These are phyloP conservation scores for Agriopis aurantiaria DNA, from an alignment of 2,888 invertebrate species.

Conservation along the genomic window DNA sequence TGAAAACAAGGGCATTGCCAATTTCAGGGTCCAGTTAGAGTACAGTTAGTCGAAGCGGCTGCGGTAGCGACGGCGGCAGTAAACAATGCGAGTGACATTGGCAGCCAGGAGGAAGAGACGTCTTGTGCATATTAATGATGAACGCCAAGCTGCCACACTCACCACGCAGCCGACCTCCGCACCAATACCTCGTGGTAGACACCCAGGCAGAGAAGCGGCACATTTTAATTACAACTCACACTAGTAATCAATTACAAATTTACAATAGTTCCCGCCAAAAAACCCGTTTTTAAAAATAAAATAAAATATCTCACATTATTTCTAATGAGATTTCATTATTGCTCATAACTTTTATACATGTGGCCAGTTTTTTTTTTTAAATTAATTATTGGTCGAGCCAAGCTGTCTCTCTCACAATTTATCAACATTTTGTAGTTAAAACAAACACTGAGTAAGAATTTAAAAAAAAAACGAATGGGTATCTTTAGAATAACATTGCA, in stretches of 20 bases:
- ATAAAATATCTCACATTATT: too few species aligned
- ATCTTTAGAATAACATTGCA: too few species aligned
- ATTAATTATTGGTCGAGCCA: too few species aligned
- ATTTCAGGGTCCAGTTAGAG: constrained; percentile 83
- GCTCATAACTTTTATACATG: too few species aligned
- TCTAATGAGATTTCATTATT: too few species aligned
- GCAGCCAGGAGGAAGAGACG: constrained; percentile 83
- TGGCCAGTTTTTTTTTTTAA: too few species aligned
- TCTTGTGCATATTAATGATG: constrained; percentile 74
- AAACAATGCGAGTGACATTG: constrained; percentile 82
- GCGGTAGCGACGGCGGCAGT: constrained; percentile 60
- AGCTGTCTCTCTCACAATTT: too few species aligned
- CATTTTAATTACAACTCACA: constrained; percentile 32
- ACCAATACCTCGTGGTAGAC: constrained; percentile 36
- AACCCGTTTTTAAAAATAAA: too few species aligned
- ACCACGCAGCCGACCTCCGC: constrained; percentile 49
- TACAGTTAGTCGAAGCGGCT: constrained; percentile 76
- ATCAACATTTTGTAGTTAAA: too few species aligned
- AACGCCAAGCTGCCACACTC: constrained; percentile 54
- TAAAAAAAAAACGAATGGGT: too few species aligned
- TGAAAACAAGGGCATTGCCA: constrained; percentile 81
- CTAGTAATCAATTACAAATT: neutral
- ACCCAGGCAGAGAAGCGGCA: constrained; percentile 37
- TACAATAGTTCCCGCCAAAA: too few species aligned
- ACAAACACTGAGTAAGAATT: too few species aligned